Base-by-base conservation (phyloP, 2,113 vertebrate genomes). In the Oreotragus oreotragus region DNA sequence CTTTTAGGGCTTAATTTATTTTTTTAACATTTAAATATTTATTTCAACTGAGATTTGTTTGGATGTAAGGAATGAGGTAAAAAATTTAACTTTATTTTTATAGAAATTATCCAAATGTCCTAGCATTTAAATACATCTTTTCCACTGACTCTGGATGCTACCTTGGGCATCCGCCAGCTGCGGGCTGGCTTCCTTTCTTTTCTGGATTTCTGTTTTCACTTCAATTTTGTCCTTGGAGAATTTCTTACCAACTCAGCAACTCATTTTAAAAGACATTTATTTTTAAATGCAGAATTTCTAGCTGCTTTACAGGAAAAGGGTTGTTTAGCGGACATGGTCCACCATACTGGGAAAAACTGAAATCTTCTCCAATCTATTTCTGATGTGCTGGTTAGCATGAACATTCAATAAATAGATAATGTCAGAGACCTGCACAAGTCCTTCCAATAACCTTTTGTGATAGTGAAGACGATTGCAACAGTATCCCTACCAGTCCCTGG, bases 201-300 rank as follows among this genome's bases (percentile, higher is more conserved):
- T 88, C 66, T 77, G 39, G 58, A 92, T 96, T 95, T 51, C 57
- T 84, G 27, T 87, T 91, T 96, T 96, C 51, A 87, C 33, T 93
- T 96, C 83, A 95, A 0, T 96, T 96, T 94, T 84, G 73, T 84
- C 76, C 86, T 97, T 94, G 84, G 47, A 96, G 84, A 28, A 87
- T 79, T 96, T 96, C 86, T 94, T 86, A 79, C 25, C 33, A 58
- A 95, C 28, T 76, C 79, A 93, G 79, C 79, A 96, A 96, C 84
- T 97, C 77, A 96, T 81, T 83, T 88, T 57, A 83, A 96, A 88
- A 83, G n/a, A 91, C 11, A n/a, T 49, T 96, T 97, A 94, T 87
- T 95, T 96, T 91, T 51, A 94, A 97, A 94, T 80, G 43, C 21
- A 76, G 49, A 19, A 93, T 95, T 93, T 96, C 87, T 90, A 84